phyloP scores from a whole-genome alignment of 2,113 vertebrate species.

The Datnioides undecimradiatus region DNA sequence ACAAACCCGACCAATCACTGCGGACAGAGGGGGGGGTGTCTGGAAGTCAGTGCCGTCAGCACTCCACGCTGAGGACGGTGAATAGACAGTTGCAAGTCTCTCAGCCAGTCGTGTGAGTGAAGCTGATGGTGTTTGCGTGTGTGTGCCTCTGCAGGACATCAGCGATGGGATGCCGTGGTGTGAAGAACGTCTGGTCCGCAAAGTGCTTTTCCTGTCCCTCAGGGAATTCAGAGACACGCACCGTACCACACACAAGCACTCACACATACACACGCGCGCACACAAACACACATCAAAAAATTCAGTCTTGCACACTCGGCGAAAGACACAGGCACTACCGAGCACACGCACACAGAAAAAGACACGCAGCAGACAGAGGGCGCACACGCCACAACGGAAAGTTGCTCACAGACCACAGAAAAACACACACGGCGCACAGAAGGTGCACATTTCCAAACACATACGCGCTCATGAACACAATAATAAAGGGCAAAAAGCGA shows the following conservation, averaged over 20 bases:
- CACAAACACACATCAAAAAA: conserved; percentile 5
- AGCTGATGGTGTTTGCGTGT: conserved; percentile 15
- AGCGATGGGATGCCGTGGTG: conserved; percentile 74
- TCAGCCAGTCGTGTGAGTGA: not conserved
- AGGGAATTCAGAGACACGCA: conserved; percentile 72
- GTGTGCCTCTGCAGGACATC: conserved; percentile 59
- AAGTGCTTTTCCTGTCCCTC: conserved; percentile 76
- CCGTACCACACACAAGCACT: conserved; percentile 40
- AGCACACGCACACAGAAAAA: conserved; percentile 12
- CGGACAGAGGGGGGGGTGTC: no score
- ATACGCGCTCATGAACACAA: conserved; percentile 2
- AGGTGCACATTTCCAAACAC: conserved; percentile 24
- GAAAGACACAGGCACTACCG: not conserved
- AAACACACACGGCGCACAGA: conserved; percentile 14
- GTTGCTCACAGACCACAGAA: conserved; percentile 3
- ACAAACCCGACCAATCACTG: no score
- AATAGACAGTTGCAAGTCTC: no score
- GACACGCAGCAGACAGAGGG: not conserved
- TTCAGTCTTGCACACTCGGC: not conserved
- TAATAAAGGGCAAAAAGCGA: conserved; percentile 34
- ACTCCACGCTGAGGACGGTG: no score
- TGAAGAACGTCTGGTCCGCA: conserved; percentile 75
- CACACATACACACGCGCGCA: conserved; percentile 30
- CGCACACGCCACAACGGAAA: not conserved
- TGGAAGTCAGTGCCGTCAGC: no score